Evolutionary conservation across 37 sponge, comb jelly and placozoan genomes (phyloP).

Genomic region (Hexactinellida sp.): DNA sequence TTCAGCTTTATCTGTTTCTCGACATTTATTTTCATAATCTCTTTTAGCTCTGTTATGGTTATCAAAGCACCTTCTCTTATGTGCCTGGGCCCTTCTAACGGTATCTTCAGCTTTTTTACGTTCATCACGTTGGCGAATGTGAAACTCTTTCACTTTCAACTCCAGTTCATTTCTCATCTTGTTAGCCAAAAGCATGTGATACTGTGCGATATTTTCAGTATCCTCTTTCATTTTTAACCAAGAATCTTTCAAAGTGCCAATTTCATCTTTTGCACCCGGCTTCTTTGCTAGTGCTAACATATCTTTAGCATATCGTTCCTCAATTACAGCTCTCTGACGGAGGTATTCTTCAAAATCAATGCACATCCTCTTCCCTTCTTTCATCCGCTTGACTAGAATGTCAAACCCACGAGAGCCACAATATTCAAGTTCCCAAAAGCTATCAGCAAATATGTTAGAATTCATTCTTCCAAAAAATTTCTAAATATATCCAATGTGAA

Average conservation of each 20-base stretch:
- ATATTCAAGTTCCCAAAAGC: slow-evolving; percentile 37
- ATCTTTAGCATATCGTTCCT: slow-evolving; percentile 61
- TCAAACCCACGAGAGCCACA: slow-evolving; percentile 62
- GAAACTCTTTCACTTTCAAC: slow-evolving; percentile 47
- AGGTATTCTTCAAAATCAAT: slow-evolving; percentile 70
- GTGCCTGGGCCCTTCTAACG: slow-evolving; percentile 43
- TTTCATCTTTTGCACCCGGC: slow-evolving; percentile 57
- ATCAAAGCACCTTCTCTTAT: slow-evolving; percentile 54
- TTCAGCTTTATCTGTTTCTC: slow-evolving; percentile 63
- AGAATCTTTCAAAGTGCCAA: slow-evolving; percentile 51
- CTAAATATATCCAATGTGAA: no score
- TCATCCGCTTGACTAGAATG: slow-evolving; percentile 51
- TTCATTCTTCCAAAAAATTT: no score
- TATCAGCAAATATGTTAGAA: background rate
- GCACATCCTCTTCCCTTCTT: slow-evolving; percentile 70
- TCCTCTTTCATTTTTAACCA: slow-evolving; percentile 59
- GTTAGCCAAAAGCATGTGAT: slow-evolving; percentile 36
- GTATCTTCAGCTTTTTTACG: slow-evolving; percentile 69
- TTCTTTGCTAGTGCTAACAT: slow-evolving; percentile 38
- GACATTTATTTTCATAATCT: slow-evolving; percentile 52
- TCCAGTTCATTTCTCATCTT: slow-evolving; percentile 52
- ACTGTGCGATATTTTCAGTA: slow-evolving; percentile 46
- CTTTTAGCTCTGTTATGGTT: slow-evolving; percentile 35
- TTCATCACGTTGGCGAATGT: slow-evolving; percentile 47
- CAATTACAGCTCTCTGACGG: slow-evolving; percentile 56